Conservation (phyloP, 2,888 invertebrate genomes). For the Acronicta leporina region DNA sequence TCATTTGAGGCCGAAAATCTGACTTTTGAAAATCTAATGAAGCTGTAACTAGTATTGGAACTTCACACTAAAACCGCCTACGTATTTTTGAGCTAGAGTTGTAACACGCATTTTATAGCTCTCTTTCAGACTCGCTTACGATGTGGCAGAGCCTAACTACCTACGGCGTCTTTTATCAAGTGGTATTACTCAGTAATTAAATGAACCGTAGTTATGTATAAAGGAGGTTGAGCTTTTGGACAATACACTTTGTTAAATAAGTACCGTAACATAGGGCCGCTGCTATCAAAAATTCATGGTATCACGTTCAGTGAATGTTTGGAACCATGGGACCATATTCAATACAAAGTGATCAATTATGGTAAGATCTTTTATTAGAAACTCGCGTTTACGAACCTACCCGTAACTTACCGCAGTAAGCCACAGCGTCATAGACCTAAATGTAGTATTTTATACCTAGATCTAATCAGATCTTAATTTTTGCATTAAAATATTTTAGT, state of each 20-base stretch:
- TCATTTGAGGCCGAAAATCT: no score
- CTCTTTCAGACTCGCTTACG: background rate
- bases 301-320: background rate
- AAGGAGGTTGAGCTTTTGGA: conserved; percentile 9
- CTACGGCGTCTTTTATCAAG: conserved; percentile 13
- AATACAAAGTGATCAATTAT: background rate
- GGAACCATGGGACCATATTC: background rate
- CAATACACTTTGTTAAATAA: conserved; percentile 4
- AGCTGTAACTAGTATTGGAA: no score
- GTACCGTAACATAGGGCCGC: background rate
- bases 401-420: no score
- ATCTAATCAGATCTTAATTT: no score
- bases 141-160: background rate
- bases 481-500: no score
- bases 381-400: no score
- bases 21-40: no score
- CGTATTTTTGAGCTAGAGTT: background rate
- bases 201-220: conserved; percentile 18
- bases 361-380: no score
- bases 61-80: no score
- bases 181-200: conserved; percentile 31
- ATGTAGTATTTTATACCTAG: no score
- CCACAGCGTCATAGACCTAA: no score
- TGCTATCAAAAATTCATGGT: conserved; percentile 1
- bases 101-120: background rate